A percentile compares a stretch with the other conserved stretches of the same genome.
Conservation (phyloP, 1,140 invertebrate species). For the Cherax quadricarinatus region DNA sequence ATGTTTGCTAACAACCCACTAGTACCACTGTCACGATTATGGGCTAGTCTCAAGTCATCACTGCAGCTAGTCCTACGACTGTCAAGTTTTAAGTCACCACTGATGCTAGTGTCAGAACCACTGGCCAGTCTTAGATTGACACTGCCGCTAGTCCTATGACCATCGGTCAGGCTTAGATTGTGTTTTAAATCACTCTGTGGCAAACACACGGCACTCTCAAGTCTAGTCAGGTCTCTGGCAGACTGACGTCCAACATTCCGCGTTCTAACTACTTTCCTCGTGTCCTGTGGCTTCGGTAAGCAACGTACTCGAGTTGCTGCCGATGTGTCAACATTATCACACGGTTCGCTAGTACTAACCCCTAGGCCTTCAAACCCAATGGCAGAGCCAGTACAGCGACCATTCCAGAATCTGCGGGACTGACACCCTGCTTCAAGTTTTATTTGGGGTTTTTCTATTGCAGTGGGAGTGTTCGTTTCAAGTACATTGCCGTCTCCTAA, state of each 20-base stretch:
- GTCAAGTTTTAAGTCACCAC: too few relatives aligned
- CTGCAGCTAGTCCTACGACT: too few relatives aligned
- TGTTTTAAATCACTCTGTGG: conserved; percentile 17
- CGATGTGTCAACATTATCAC: background rate
- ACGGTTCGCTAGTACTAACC: background rate
- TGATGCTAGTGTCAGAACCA: background rate
- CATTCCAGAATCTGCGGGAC: background rate
- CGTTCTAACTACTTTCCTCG: conserved; percentile 26
- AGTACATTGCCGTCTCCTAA: background rate
- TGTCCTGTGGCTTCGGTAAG: conserved; percentile 40
- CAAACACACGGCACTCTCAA: conserved; percentile 16
- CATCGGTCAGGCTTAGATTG: background rate
- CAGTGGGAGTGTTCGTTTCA: background rate
- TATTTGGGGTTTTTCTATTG: background rate
- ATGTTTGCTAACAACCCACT: background rate
- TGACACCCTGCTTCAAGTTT: background rate
- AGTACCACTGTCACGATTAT: background rate
- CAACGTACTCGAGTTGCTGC: background rate
- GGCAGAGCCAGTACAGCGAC: background rate
- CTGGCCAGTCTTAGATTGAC: background rate
- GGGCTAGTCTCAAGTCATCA: background rate
- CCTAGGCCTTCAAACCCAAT: conserved; percentile 20
- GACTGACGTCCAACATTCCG: conserved; percentile 52
- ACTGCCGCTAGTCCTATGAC: background rate
- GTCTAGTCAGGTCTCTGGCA: conserved; percentile 27